These are phyloP conservation scores for Climacteris rufus DNA, from an alignment of 2,113 vertebrate species.

Conservation along the genomic window DNA sequence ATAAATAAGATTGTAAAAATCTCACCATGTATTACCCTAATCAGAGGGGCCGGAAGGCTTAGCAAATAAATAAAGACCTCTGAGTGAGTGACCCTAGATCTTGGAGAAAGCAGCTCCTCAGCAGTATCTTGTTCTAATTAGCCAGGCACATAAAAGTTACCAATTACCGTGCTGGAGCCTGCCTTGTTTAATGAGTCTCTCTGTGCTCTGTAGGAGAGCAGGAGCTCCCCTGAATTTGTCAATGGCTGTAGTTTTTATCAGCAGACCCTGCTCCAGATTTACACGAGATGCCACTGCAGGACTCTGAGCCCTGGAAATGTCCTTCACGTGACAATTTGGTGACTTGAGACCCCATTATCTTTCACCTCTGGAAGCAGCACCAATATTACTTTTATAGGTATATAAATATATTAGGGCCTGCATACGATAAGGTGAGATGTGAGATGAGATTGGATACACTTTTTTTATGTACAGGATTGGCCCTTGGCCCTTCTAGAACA, in stretches of 20 bases:
- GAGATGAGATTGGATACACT: background rate
- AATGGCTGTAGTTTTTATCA: background rate
- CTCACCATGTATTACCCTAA: conserved; percentile 61
- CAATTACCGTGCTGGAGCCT: conserved; percentile 35
- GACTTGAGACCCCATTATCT: background rate
- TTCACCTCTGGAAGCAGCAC: background rate
- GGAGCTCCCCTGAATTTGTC: background rate
- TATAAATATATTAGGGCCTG: background rate
- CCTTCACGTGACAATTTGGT: background rate
- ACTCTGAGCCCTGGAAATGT: background rate
- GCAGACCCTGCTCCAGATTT: background rate
- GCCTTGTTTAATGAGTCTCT: conserved; percentile 42
- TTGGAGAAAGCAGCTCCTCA: conserved; percentile 49
- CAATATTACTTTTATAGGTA: background rate
- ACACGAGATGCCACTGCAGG: background rate
- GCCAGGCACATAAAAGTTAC: conserved; percentile 40
- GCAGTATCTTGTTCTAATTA: conserved; percentile 59
- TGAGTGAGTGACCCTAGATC: conserved; percentile 46
- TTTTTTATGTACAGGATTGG: background rate
- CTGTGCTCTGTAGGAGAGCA: conserved; percentile 6
- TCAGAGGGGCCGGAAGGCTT: conserved; percentile 54
- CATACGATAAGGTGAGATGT: background rate
- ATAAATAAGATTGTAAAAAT: conserved; percentile 66
- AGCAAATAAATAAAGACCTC: conserved; percentile 64
- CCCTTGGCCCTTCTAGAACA: background rate